These are phyloP conservation scores for Enteromius thamalakanensis DNA, from an alignment of 2,797 vertebrate genomes.

Conservation along the genomic window DNA sequence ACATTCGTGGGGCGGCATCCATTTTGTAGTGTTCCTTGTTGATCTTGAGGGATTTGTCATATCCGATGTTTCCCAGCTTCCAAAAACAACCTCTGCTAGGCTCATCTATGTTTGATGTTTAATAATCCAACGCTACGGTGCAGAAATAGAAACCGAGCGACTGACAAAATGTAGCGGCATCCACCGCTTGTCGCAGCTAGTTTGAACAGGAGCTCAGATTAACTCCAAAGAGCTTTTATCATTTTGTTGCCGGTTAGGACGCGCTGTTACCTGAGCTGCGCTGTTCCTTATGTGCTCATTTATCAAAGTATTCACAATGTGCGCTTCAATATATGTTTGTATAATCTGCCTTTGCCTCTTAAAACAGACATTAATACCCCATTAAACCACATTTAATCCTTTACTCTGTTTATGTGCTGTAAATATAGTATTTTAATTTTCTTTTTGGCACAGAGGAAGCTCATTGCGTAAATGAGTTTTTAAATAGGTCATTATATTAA, in stretches of 20 bases:
- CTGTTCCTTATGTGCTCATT: constrained; percentile 12
- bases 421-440: constrained; percentile 38
- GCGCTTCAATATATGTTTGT: constrained; percentile 8
- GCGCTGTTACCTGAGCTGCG: background rate
- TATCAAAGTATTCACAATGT: constrained; percentile 8
- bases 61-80: constrained; percentile 15
- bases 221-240: constrained; percentile 14
- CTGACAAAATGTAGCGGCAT: background rate
- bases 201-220: constrained; percentile 9
- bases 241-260: background rate
- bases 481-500: constrained; percentile 30
- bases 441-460: constrained; percentile 23
- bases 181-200: background rate
- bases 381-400: constrained; percentile 32
- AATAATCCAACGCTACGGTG: background rate
- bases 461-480: constrained; percentile 15
- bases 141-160: constrained; percentile 15
- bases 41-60: constrained; percentile 18
- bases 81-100: constrained; percentile 4
- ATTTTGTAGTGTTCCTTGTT: background rate
- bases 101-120: constrained; percentile 24
- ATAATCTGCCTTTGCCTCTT: background rate
- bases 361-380: constrained; percentile 22
- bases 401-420: constrained; percentile 23
- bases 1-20: background rate